These are phyloP conservation scores for Cyclopterus lumpus DNA, from an alignment of 2,797 vertebrate species.

Conservation along the genomic window DNA sequence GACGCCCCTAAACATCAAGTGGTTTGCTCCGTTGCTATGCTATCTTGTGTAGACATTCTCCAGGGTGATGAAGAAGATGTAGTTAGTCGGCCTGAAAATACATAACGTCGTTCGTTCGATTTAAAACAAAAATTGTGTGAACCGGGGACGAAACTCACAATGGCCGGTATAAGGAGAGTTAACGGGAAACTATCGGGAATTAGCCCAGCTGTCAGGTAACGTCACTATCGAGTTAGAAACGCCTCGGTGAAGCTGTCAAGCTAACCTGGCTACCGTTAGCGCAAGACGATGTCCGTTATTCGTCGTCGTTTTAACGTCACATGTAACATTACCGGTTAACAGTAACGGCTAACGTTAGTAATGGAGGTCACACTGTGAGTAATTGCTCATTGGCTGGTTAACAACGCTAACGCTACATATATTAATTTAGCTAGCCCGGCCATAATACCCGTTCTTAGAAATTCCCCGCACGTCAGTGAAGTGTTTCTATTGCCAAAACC, in stretches of 20 bases:
- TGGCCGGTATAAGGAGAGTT: conserved; percentile 77
- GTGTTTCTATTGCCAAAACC: not conserved
- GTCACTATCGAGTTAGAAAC: not conserved
- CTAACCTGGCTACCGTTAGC: conserved; percentile 64
- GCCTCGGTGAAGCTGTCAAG: conserved; percentile 22
- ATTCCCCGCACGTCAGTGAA: not conserved
- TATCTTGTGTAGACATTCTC: conserved; percentile 70
- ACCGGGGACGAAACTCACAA: conserved; percentile 34
- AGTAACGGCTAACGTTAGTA: not conserved
- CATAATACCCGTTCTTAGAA: too few species aligned
- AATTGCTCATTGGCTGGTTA: not conserved
- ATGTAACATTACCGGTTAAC: not conserved
- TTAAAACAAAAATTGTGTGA: conserved; percentile 16
- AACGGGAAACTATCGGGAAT: conserved; percentile 75
- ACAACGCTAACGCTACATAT: not conserved
- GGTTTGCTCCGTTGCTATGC: conserved; percentile 82
- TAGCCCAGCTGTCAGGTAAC: conserved; percentile 83
- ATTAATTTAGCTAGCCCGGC: not conserved
- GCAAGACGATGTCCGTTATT: conserved; percentile 14
- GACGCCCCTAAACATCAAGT: conserved; percentile 29
- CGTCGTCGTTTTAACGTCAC: not conserved
- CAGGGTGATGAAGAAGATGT: conserved; percentile 75
- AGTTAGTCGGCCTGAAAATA: conserved; percentile 37
- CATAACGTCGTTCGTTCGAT: not conserved
- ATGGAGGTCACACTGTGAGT: not conserved